Evolutionary conservation across 2,113 vertebrate genomes (phyloP).

Genomic region (Opisthocomus hoazin): DNA sequence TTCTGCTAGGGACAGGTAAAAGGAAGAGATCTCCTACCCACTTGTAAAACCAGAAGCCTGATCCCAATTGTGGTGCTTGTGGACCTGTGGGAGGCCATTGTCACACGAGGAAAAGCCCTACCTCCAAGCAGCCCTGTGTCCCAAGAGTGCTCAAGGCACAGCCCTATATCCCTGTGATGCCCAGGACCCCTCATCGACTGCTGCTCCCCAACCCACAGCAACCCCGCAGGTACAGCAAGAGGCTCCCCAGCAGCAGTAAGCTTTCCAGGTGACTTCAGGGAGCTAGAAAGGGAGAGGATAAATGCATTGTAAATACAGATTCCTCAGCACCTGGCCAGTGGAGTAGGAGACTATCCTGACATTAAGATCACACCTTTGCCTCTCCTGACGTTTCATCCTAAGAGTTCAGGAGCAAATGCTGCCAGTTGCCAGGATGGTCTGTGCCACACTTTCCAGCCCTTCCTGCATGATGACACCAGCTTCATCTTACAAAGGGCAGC

Average conservation of each 20-base stretch:
- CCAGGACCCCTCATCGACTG: neutral
- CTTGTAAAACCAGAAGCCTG: neutral
- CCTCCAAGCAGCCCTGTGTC: neutral
- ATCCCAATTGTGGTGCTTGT: neutral
- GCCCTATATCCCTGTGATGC: neutral
- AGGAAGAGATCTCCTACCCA: neutral
- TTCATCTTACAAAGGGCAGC: neutral
- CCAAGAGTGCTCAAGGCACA: neutral
- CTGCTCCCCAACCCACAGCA: neutral
- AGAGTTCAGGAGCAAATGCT: neutral
- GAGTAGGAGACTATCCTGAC: neutral
- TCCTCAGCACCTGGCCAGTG: neutral
- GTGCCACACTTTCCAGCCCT: neutral
- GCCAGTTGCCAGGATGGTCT: neutral
- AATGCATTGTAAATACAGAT: neutral
- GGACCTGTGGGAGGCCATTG: neutral
- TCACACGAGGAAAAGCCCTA: neutral
- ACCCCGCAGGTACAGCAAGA: neutral
- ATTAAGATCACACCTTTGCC: neutral
- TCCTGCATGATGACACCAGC: neutral
- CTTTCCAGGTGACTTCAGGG: neutral
- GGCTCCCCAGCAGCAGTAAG: neutral
- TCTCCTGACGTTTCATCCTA: neutral
- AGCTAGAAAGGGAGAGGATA: neutral
- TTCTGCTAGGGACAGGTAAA: neutral